phyloP scores from a whole-genome alignment of 2,888 invertebrate species.

The Lathronympha strigana region DNA sequence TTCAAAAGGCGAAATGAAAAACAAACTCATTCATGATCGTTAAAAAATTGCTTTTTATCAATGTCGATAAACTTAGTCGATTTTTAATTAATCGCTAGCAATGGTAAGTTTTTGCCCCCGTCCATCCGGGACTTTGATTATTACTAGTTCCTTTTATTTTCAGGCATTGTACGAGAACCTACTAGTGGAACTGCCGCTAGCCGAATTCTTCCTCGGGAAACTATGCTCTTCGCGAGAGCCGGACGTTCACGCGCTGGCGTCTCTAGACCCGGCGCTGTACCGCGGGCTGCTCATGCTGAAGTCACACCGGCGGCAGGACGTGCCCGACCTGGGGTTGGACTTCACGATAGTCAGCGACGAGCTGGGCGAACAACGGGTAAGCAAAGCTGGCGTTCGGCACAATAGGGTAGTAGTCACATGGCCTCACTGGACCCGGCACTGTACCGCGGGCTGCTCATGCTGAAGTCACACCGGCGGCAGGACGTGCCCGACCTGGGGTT shows the following conservation, averaged over 20 bases:
- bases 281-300: slow-evolving; percentile 95
- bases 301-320: slow-evolving; percentile 91
- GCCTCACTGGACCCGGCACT: too few relatives aligned
- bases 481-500: too few relatives aligned
- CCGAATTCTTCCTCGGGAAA: slow-evolving; percentile 94
- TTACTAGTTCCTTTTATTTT: slow-evolving; percentile 10
- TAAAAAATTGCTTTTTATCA: too few relatives aligned
- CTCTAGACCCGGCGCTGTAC: slow-evolving; percentile 96
- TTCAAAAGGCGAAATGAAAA: too few relatives aligned
- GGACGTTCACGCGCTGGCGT: slow-evolving; percentile 96
- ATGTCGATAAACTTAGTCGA: too few relatives aligned
- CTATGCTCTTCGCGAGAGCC: slow-evolving; percentile 90
- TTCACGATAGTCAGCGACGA: slow-evolving; percentile 96
- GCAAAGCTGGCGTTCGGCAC: slow-evolving; percentile 39
- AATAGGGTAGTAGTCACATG: too few relatives aligned
- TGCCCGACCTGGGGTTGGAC: slow-evolving; percentile 94
- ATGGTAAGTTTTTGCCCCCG: too few relatives aligned
- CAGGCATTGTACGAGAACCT: slow-evolving; percentile 97
- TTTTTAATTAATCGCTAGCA: too few relatives aligned
- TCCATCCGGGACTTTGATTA: neutral
- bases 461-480: too few relatives aligned
- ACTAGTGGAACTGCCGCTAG: slow-evolving; percentile 96
- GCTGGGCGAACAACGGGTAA: slow-evolving; percentile 93
- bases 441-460: too few relatives aligned
- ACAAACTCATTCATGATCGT: too few relatives aligned